phyloP scores from a whole-genome alignment of 2,797 vertebrate species.

The Muscicapa striata region DNA sequence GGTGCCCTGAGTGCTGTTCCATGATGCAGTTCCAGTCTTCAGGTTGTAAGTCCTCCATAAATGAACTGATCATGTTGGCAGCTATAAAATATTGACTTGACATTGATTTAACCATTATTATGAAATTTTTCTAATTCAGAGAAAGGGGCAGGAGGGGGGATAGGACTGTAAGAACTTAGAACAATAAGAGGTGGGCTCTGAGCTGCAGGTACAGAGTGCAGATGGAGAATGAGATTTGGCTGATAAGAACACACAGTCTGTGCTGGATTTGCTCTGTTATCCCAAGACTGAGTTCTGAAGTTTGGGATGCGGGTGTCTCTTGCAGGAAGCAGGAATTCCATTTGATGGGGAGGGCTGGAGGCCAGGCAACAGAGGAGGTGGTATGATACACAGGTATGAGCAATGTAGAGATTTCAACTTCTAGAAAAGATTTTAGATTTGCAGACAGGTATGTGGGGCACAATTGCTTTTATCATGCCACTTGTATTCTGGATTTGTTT shows the following conservation, averaged over 20 bases:
- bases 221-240: not conserved
- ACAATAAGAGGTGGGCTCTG: not conserved
- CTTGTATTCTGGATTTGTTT: not conserved
- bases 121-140: not conserved
- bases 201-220: not conserved
- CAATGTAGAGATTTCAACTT: not conserved
- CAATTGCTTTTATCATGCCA: not conserved
- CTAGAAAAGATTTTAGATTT: not conserved
- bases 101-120: not conserved
- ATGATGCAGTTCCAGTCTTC: not conserved
- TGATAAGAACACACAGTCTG: fast-evolving
- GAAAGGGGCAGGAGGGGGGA: fast-evolving
- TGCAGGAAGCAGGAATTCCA: not conserved
- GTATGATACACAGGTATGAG: not conserved
- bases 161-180: not conserved
- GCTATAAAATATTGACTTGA: not conserved
- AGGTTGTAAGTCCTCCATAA: not conserved
- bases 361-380: not conserved
- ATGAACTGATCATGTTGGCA: not conserved
- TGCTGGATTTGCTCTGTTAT: not conserved
- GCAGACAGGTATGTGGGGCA: not conserved
- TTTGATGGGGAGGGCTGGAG: not conserved
- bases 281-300: not conserved
- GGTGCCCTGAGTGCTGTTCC: not conserved
- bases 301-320: not conserved